These are phyloP conservation scores for Gortyna flavago DNA, from an alignment of 2,888 invertebrate genomes.

Conservation along the genomic window DNA sequence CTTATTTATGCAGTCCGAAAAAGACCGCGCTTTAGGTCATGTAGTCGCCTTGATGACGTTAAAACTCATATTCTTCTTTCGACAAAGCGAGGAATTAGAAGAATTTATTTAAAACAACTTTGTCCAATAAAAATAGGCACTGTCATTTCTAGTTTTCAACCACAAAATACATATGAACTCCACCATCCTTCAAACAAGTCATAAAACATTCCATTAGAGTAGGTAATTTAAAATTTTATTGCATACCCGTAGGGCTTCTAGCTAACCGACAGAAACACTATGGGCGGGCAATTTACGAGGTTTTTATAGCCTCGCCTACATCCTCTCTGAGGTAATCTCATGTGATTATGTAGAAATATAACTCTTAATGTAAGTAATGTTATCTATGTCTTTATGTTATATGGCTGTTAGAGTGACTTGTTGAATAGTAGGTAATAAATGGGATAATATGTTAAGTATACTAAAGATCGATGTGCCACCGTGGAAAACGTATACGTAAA, in stretches of 20 bases:
- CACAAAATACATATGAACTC: background rate
- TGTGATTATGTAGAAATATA: slow-evolving; percentile 52
- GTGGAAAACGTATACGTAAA: too few relatives aligned
- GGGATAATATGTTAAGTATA: background rate
- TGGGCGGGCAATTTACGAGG: slow-evolving; percentile 44
- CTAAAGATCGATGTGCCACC: too few relatives aligned
- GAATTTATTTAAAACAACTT: background rate
- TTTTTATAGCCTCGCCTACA: slow-evolving; percentile 54
- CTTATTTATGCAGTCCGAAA: too few relatives aligned
- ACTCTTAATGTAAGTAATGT: slow-evolving; percentile 27
- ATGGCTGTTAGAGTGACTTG: slow-evolving; percentile 25
- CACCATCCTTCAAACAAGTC: slow-evolving; percentile 20
- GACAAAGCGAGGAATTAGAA: background rate
- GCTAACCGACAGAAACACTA: slow-evolving; percentile 55
- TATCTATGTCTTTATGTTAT: slow-evolving; percentile 24
- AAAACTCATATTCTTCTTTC: background rate
- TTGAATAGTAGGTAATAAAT: slow-evolving; percentile 18
- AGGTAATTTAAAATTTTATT: slow-evolving; percentile 55
- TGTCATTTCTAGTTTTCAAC: too few relatives aligned
- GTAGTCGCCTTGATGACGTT: too few relatives aligned
- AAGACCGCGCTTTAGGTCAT: too few relatives aligned
- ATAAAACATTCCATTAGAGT: slow-evolving; percentile 60
- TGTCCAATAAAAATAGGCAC: background rate
- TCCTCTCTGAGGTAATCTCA: slow-evolving; percentile 55
- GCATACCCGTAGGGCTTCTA: slow-evolving; percentile 31